Percentiles rank a stretch among this genome's conserved stretches.
Evolutionary conservation across 1,140 invertebrate species (phyloP).

Genomic region (Eciton burchellii): DNA sequence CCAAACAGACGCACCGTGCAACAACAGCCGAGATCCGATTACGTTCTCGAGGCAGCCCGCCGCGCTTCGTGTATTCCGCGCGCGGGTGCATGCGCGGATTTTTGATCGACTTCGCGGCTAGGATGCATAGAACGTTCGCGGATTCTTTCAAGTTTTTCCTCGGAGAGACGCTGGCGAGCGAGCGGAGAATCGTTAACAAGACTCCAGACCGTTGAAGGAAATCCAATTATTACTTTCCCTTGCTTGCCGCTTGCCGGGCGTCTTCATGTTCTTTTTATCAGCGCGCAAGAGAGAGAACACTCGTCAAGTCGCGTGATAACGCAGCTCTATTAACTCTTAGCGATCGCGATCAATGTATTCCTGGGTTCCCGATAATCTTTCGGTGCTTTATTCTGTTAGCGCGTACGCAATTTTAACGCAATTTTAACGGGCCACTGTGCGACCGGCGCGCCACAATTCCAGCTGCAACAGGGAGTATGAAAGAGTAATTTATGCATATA

Average conservation of each 20-base stretch:
- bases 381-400: neutral
- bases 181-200: slow-evolving; percentile 35
- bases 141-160: slow-evolving; percentile 19
- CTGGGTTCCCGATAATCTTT: slow-evolving; percentile 4
- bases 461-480: neutral
- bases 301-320: neutral
- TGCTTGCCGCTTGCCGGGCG: neutral
- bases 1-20: neutral
- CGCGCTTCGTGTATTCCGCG: neutral
- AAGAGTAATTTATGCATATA: neutral
- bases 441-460: neutral
- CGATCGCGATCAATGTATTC: neutral
- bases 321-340: slow-evolving; percentile 16
- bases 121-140: neutral
- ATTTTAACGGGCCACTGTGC: neutral
- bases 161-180: neutral
- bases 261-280: neutral
- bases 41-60: neutral
- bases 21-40: slow-evolving; percentile 11
- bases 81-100: neutral
- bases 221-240: slow-evolving; percentile 28
- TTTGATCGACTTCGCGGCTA: neutral
- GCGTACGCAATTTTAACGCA: neutral
- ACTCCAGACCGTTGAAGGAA: neutral
- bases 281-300: neutral